phyloP scores from a whole-genome alignment of 2,113 vertebrate genomes.

The Propithecus coquereli region DNA sequence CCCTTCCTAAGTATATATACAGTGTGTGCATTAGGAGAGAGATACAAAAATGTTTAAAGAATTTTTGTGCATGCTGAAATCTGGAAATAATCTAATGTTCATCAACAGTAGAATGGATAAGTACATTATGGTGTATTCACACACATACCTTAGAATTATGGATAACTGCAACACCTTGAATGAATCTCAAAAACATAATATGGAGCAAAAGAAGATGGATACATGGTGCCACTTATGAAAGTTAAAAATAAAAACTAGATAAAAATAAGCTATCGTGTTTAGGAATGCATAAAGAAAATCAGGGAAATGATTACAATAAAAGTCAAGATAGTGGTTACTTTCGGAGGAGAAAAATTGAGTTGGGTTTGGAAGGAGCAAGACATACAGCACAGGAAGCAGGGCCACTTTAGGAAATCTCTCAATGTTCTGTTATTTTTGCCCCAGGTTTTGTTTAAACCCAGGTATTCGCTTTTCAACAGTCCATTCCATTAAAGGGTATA shows the following conservation, averaged over 20 bases:
- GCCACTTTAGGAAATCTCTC: too few relatives aligned
- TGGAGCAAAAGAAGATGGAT: not conserved
- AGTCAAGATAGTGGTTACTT: not conserved
- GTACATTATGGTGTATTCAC: not conserved
- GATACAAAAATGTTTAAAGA: not conserved
- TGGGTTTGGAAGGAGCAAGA: not conserved
- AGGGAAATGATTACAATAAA: not conserved
- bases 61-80: not conserved
- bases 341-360: not conserved
- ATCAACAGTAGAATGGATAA: not conserved
- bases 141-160: not conserved
- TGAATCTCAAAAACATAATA: not conserved
- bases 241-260: not conserved
- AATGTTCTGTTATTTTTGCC: not conserved
- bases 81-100: not conserved
- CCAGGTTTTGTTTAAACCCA: not conserved
- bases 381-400: not conserved
- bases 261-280: not conserved
- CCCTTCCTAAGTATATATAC: not conserved
- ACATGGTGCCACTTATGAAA: not conserved
- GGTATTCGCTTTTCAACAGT: too few relatives aligned
- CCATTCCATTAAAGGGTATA: not conserved
- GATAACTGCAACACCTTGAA: not conserved
- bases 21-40: not conserved
- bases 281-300: not conserved